A percentile compares a stretch with the other conserved stretches of the same genome.
Evolutionary conservation across 2,888 invertebrate species (phyloP).

Genomic region (Osmoderma eremita): DNA sequence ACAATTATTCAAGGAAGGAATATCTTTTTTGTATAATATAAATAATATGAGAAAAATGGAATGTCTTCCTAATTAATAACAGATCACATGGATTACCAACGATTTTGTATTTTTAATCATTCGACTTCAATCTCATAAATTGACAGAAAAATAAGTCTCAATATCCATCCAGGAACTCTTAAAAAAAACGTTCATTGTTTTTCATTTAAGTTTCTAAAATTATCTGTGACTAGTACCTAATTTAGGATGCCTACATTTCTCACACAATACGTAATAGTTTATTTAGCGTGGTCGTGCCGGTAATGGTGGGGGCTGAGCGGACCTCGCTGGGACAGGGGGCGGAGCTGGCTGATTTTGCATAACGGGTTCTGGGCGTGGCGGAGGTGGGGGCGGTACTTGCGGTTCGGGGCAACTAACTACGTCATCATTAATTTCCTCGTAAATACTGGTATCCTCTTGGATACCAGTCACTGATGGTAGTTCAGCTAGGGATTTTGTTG

Average conservation of each 20-base stretch:
- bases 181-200: no score
- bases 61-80: no score
- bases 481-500: constrained; percentile 20
- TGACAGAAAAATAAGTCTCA: no score
- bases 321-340: constrained; percentile 67
- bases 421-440: constrained; percentile 69
- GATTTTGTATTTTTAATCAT: no score
- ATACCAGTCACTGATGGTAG: constrained; percentile 46
- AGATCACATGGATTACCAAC: no score
- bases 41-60: no score
- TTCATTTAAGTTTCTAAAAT: no score
- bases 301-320: constrained; percentile 72
- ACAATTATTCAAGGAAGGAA: background rate
- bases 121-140: no score
- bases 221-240: constrained; percentile 20
- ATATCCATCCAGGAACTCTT: no score
- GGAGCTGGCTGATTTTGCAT: constrained; percentile 68
- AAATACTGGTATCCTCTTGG: constrained; percentile 64
- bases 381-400: constrained; percentile 72
- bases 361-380: constrained; percentile 65
- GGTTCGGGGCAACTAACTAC: constrained; percentile 64
- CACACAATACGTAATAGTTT: background rate
- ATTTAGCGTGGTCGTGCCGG: constrained; percentile 69
- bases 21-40: no score
- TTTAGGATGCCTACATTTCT: no score